Evolutionary conservation across 2,888 invertebrate species (phyloP).

Genomic region (Xylophagus ater): DNA sequence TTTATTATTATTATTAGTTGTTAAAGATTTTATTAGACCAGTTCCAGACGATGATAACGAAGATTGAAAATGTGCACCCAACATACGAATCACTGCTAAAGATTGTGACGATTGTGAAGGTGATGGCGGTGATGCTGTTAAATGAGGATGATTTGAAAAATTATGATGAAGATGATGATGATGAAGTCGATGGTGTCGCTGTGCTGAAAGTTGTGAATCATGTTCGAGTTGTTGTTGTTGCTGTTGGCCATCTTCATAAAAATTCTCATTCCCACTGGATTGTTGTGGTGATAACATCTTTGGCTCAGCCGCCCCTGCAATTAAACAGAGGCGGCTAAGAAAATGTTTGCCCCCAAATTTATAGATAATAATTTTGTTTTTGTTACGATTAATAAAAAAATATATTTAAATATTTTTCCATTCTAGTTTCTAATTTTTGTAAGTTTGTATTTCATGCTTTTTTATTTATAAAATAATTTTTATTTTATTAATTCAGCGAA

Average conservation of each 20-base stretch:
- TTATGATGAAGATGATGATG: constrained; percentile 4
- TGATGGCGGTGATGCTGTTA: neutral
- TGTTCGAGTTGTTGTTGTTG: constrained; percentile 7
- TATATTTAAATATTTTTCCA: too few relatives aligned
- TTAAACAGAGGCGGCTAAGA: constrained; percentile 48
- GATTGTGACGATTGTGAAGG: constrained; percentile 9
- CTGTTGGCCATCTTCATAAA: neutral
- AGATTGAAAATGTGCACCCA: constrained; percentile 13
- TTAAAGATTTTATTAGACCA: neutral
- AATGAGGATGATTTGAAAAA: neutral
- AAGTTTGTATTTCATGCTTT: too few relatives aligned
- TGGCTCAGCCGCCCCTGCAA: constrained; percentile 53
- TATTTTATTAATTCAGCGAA: too few relatives aligned
- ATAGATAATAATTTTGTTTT: constrained; percentile 5
- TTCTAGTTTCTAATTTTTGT: too few relatives aligned
- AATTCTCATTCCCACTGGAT: neutral
- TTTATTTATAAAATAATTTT: too few relatives aligned
- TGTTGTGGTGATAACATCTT: constrained; percentile 43
- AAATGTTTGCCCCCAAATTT: constrained; percentile 17
- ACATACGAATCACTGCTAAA: constrained; percentile 12
- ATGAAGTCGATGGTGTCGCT: neutral
- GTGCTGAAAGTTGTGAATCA: constrained; percentile 6
- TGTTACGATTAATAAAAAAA: too few relatives aligned
- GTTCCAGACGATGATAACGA: constrained; percentile 2
- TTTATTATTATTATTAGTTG: neutral